phyloP scores from a whole-genome alignment of 2,888 invertebrate genomes.

The Eudemis profundana region DNA sequence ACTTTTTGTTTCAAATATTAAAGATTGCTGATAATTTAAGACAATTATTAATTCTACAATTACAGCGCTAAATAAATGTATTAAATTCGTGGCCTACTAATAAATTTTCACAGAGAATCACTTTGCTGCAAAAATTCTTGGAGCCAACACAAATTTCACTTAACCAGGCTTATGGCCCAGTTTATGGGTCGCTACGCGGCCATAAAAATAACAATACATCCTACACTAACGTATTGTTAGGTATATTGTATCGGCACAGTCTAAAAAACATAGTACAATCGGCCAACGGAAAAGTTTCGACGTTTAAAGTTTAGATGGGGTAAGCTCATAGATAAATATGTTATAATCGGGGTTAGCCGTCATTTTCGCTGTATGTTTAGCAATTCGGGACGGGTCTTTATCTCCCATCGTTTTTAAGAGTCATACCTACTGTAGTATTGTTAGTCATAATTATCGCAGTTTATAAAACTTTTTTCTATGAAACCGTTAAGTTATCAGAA shows the following conservation, averaged over 20 bases:
- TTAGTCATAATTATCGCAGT: too few species aligned
- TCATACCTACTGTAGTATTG: too few species aligned
- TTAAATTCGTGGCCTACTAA: conserved; percentile 18
- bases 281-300: too few species aligned
- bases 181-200: conserved; percentile 63
- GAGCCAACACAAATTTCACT: conserved; percentile 71
- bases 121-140: conserved; percentile 63
- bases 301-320: too few species aligned
- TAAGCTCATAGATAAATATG: too few species aligned
- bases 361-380: too few species aligned
- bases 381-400: too few species aligned
- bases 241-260: conserved; percentile 45
- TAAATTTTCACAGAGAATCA: conserved; percentile 56
- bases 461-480: too few species aligned
- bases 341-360: too few species aligned
- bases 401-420: too few species aligned
- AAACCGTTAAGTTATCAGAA: too few species aligned
- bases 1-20: conserved; percentile 25
- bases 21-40: conserved; percentile 3
- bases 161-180: conserved; percentile 62
- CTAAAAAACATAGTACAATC: too few species aligned
- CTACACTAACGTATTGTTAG: conserved; percentile 54
- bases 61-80: neutral
- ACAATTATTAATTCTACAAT: neutral
- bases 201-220: conserved; percentile 65